Evolutionary conservation across 2,797 vertebrate species (phyloP), one percentile per base, ranked within the genome.

Genomic region (Myripristis murdjan): DNA sequence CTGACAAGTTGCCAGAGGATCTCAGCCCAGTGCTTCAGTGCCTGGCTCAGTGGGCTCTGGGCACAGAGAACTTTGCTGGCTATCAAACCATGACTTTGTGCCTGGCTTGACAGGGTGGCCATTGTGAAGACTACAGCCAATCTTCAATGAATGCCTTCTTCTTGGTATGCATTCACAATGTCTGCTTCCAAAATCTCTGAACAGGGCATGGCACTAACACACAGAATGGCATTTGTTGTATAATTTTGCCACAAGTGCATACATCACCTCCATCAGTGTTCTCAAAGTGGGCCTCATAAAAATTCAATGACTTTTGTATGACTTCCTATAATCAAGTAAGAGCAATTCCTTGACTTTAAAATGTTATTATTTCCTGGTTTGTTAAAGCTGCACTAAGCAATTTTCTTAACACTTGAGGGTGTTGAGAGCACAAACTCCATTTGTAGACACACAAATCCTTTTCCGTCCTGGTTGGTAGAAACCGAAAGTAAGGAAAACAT

Each of bases 91-190:
- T 54, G 65, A 81, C 70, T 53, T 55, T 28, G 74, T 67, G 83
- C 81, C 84, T 46, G 49, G 72, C 74, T 53, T 64, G 64, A 92
- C 90, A 90, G 81, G 84, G 84, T 70, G 82, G 75, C 64, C 81
- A 86, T 82, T 91, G 88, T 89, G 75, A 64, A 80, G 69, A 79
- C 81, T 46, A 77, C 73, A 80, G 84, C 87, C 85, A 84, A 85
- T 70, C 67, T 20, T 86, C 77, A 83, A 79, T 57, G 46, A 51
- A 54, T 49, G 73, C 74, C 77, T 88, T 88, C 68, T 86, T 80
- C 55, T 66, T 31, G 6, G 23, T 67, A 51, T 39, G 46, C 64
- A 48, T 72, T 63, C 62, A 63, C 77, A 55, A 70, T 47, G 52
- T n/a, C 71, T 28, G 73, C 69, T 47, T 75, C 79, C 65, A 81